Percentiles rank a stretch among this genome's conserved stretches.
These are phyloP conservation scores for Paralichthys olivaceus DNA, from an alignment of 2,113 vertebrate species.

Conservation along the genomic window DNA sequence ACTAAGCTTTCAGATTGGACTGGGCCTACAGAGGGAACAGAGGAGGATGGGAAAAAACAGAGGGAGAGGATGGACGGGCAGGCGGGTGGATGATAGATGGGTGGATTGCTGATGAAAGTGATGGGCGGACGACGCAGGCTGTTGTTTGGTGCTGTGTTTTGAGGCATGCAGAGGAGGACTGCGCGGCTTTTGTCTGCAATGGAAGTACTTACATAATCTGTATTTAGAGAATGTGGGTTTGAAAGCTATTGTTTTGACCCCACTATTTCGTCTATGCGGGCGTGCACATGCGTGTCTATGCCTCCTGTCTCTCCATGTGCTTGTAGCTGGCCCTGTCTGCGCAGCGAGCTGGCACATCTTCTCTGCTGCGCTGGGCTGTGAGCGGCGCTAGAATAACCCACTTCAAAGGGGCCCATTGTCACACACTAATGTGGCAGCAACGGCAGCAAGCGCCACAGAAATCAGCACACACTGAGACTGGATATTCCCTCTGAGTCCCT, in stretches of 20 bases:
- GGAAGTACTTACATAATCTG: conserved; percentile 54
- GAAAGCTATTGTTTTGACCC: conserved; percentile 65
- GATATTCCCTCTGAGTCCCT: conserved; percentile 62
- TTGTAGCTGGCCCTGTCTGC: conserved; percentile 62
- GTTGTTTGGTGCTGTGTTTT: conserved; percentile 26
- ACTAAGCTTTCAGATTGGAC: conserved; percentile 73
- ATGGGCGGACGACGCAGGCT: conserved; percentile 28
- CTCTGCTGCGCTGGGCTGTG: conserved; percentile 54
- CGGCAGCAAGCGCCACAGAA: conserved; percentile 67
- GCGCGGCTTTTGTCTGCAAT: conserved; percentile 46
- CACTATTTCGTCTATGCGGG: conserved; percentile 21
- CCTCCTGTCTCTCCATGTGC: conserved; percentile 48
- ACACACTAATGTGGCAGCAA: conserved; percentile 77
- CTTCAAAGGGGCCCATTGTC: conserved; percentile 81
- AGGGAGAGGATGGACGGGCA: conserved; percentile 4
- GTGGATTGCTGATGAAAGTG: conserved; percentile 32
- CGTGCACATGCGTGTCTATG: conserved; percentile 35
- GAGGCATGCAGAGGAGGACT: conserved; percentile 33
- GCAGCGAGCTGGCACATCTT: conserved; percentile 64
- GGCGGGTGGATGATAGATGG: conserved; percentile 26
- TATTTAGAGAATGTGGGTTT: conserved; percentile 59
- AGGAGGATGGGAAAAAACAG: conserved; percentile 29
- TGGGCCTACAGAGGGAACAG: conserved; percentile 60
- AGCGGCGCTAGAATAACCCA: conserved; percentile 70
- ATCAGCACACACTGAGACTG: conserved; percentile 67